Evolutionary conservation across 2,797 vertebrate genomes (phyloP).

Genomic region (Pelodytes ibericus): DNA sequence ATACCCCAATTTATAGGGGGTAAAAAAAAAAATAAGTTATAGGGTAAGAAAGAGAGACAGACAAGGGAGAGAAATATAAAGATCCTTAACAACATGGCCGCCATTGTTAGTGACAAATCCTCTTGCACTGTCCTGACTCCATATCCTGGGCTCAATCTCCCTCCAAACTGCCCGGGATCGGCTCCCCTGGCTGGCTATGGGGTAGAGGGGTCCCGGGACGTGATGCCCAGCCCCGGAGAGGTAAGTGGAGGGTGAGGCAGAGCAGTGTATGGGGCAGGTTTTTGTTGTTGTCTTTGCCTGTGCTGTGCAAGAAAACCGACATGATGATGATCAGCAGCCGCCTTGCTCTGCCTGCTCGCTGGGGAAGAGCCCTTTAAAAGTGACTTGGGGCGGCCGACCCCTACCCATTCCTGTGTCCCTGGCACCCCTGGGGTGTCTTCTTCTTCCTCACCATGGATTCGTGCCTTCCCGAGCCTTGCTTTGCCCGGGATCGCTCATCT

Average conservation of each 20-base stretch:
- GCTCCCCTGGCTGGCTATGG: slow-evolving; percentile 31
- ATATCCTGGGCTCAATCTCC: slow-evolving; percentile 70
- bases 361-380: slow-evolving; percentile 65
- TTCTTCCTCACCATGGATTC: slow-evolving; percentile 90
- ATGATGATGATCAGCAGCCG: slow-evolving; percentile 33
- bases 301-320: slow-evolving; percentile 37
- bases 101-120: slow-evolving; percentile 99
- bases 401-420: slow-evolving; percentile 81
- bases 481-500: slow-evolving; percentile 75
- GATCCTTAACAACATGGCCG: slow-evolving; percentile 98
- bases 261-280: not conserved
- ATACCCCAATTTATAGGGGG: not conserved
- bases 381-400: slow-evolving; percentile 67
- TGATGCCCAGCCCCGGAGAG: not conserved
- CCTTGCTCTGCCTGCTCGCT: slow-evolving; percentile 5
- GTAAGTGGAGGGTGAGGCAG: not conserved
- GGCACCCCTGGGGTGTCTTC: slow-evolving; percentile 76
- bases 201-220: slow-evolving; percentile 2
- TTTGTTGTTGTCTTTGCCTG: slow-evolving; percentile 35
- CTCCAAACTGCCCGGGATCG: slow-evolving; percentile 58
- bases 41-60: slow-evolving; percentile 68
- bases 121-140: slow-evolving; percentile 89
- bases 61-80: slow-evolving; percentile 66
- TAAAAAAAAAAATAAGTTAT: slow-evolving; percentile 42
- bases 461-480: slow-evolving; percentile 69